Percentiles rank a stretch among this genome's conserved stretches.
These are phyloP conservation scores for Phalacrocorax carbo DNA, from an alignment of 2,113 vertebrate genomes.

Conservation along the genomic window DNA sequence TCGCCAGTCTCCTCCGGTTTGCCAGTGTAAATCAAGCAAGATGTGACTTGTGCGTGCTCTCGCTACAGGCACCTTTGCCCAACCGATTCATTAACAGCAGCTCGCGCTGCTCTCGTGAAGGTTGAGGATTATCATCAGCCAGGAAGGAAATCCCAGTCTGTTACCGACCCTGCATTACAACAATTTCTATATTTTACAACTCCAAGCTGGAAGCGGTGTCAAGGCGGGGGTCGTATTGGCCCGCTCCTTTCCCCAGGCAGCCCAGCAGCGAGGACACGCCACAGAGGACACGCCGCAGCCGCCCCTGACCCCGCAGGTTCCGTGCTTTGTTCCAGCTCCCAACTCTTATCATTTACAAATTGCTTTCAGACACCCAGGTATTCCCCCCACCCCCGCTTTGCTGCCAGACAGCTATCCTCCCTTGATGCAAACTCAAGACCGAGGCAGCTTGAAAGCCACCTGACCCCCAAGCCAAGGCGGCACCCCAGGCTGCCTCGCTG, in stretches of 20 bases:
- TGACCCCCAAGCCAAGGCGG: rapidly evolving
- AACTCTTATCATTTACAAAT: background rate
- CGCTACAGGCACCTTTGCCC: background rate
- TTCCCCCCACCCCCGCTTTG: too few species aligned
- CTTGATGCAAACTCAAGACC: rapidly evolving
- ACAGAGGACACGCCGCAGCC: background rate
- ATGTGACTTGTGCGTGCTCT: background rate
- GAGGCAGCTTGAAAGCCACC: background rate
- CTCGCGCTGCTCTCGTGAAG: background rate
- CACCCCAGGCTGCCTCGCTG: background rate
- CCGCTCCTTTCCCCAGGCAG: background rate
- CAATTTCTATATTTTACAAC: background rate
- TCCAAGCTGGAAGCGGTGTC: background rate
- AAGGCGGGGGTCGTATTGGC: rapidly evolving
- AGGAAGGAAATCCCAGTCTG: background rate
- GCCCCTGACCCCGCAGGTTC: background rate
- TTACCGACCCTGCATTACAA: background rate
- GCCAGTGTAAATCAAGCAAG: background rate
- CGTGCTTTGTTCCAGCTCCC: background rate
- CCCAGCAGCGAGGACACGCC: background rate
- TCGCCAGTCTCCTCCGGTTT: rapidly evolving
- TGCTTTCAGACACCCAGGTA: background rate
- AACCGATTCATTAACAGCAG: background rate
- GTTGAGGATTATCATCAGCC: background rate
- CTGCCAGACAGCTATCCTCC: background rate